These are phyloP conservation scores for Nettapus auritus DNA, from an alignment of 2,113 vertebrate genomes.

Conservation along the genomic window DNA sequence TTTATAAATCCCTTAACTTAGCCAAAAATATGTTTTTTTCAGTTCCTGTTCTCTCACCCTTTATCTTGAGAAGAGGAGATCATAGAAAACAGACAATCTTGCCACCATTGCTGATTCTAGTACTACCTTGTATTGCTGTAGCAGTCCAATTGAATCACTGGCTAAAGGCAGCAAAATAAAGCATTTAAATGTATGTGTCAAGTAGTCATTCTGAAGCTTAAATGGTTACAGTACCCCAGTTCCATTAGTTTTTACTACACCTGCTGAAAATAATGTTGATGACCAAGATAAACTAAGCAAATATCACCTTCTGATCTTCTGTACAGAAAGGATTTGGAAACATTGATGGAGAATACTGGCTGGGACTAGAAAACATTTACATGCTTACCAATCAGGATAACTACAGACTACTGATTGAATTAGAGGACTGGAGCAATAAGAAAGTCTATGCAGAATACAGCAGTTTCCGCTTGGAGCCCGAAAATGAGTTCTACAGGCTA, in stretches of 20 bases:
- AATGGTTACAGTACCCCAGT: not conserved
- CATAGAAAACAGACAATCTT: not conserved
- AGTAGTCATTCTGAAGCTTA: not conserved
- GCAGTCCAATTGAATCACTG: not conserved
- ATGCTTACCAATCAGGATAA: conserved; percentile 92
- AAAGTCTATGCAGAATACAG: conserved; percentile 98
- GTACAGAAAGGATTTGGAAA: conserved; percentile 97
- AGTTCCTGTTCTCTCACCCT: not conserved
- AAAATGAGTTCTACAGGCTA: conserved; percentile 90
- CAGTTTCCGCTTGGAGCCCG: conserved; percentile 92
- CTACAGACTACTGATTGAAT: conserved; percentile 92
- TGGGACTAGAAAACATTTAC: conserved; percentile 95
- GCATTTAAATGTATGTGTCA: not conserved
- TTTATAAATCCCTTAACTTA: not conserved
- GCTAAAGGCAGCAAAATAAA: not conserved
- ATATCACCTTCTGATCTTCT: not conserved
- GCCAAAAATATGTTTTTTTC: not conserved
- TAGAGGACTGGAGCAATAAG: conserved; percentile 98
- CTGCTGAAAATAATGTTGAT: not conserved
- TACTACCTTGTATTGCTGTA: not conserved
- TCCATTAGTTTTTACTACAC: not conserved
- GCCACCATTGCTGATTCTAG: not conserved
- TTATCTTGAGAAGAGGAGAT: not conserved
- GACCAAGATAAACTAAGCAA: not conserved
- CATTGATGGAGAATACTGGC: conserved; percentile 95